Base-by-base conservation (phyloP, 1,140 invertebrate genomes). In the Acyrthosiphon pisum region DNA sequence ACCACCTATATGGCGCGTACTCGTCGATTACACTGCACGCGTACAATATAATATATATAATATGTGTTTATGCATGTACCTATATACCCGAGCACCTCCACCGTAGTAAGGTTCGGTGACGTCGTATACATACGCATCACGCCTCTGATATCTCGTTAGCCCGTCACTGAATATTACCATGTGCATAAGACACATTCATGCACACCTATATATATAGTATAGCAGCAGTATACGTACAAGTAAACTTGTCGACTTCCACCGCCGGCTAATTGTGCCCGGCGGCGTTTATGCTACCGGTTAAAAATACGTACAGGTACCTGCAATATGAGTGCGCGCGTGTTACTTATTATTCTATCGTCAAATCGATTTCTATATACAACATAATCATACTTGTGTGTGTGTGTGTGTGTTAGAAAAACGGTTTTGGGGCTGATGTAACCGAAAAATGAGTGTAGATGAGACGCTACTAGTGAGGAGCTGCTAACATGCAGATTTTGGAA, bases 121-220 rank as follows among this genome's bases (percentile, higher is more conserved):
- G n/a, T 89, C 88, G 35, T 37, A 20, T n/a, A 37, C 30, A 90
- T 60, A 11, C 60, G 90, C 48, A 50, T 50, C 48, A 89, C 90
- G 68, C 26, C 89, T 88, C 84, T 86, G 88, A 89, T 89, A 92
- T 92, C 91, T 92, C 91, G 91, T 92, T 92, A 92, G 35, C 68
- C 76, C 76, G 91, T 92, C 91, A 68, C 89, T 46, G 81, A 41
- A 84, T 84, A 84, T 84, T 84, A 2, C 37, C 81, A 41, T 84
- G 4, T 83, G 35, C 23, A 30, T 14, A 84, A 41, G 41, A 44
- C 37, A 84, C 23, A 26, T 26, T 41, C 44, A 6, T 76, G 50
- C 7, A 14, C n/a, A 88, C 18, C 14, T 87, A 11, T 87, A 11
- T 87, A 11, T 30, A 9, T 89, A 35, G 2, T 89, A 50, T 6